Conservation (phyloP, 2,113 vertebrate species). For the Gracilinanus agilis region DNA sequence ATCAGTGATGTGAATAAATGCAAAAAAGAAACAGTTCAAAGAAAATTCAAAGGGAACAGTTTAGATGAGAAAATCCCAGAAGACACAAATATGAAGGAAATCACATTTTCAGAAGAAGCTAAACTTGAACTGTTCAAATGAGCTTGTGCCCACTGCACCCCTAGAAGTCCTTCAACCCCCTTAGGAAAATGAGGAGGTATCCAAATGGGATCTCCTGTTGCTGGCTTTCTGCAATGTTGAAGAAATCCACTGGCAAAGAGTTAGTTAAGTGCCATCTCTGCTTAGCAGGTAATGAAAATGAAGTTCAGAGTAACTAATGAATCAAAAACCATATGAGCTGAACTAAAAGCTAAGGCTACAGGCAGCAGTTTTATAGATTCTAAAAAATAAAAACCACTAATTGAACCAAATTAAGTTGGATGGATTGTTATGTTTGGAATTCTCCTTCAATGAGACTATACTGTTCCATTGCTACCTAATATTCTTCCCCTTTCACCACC, state of each 20-base stretch:
- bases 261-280: background rate
- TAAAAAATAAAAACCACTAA: background rate
- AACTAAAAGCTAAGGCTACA: too few species aligned
- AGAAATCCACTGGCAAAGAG: background rate
- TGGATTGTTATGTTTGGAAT: background rate
- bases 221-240: background rate
- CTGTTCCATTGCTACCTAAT: too few species aligned
- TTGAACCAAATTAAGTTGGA: background rate
- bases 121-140: background rate
- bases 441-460: background rate
- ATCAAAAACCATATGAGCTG: background rate
- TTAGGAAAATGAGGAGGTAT: background rate
- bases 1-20: constrained; percentile 2
- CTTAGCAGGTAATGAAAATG: background rate
- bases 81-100: constrained; percentile 28
- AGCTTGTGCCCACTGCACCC: background rate
- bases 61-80: background rate
- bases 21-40: background rate
- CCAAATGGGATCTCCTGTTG: background rate
- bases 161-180: background rate
- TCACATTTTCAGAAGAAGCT: constrained; percentile 1
- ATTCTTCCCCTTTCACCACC: background rate
- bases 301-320: background rate
- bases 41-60: constrained; percentile 18
- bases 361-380: background rate